Percentiles rank a stretch among this genome's conserved stretches.
phyloP scores from a whole-genome alignment of 2,797 vertebrate genomes.

The Halcyon smyrnensis region DNA sequence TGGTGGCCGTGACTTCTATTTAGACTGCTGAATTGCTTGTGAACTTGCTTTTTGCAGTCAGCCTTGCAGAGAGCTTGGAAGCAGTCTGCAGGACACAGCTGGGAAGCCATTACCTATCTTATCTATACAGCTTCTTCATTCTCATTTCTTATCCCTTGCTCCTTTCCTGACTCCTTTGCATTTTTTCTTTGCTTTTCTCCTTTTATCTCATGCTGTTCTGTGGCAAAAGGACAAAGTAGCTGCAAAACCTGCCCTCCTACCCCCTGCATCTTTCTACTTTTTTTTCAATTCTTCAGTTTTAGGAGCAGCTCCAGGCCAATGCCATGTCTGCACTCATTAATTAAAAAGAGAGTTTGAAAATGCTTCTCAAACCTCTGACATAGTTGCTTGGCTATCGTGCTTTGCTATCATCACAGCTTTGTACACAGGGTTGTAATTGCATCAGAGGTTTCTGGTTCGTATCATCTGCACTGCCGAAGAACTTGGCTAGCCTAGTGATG shows the following conservation, averaged over 20 bases:
- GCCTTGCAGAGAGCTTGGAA: not conserved
- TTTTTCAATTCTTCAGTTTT: not conserved
- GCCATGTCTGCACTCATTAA: not conserved
- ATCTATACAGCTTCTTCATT: not conserved
- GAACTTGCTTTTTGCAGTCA: not conserved
- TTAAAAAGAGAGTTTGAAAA: not conserved
- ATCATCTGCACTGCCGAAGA: rapidly evolving
- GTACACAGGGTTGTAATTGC: not conserved
- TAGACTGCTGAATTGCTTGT: not conserved
- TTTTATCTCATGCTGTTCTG: not conserved
- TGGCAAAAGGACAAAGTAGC: not conserved
- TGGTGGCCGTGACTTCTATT: not conserved
- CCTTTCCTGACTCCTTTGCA: not conserved
- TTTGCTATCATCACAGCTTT: not conserved
- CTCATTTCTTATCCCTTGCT: not conserved
- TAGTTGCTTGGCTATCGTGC: not conserved
- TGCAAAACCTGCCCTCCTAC: not conserved
- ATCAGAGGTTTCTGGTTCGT: not conserved
- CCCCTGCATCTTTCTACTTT: not conserved
- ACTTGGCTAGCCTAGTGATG: not conserved
- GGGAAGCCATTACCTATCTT: not conserved
- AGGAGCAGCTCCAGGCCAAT: not conserved
- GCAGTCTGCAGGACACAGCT: not conserved
- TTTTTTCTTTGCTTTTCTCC: not conserved
- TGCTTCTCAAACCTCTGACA: not conserved